phyloP scores from a whole-genome alignment of 1,140 invertebrate species.

The Megalopta genalis region DNA sequence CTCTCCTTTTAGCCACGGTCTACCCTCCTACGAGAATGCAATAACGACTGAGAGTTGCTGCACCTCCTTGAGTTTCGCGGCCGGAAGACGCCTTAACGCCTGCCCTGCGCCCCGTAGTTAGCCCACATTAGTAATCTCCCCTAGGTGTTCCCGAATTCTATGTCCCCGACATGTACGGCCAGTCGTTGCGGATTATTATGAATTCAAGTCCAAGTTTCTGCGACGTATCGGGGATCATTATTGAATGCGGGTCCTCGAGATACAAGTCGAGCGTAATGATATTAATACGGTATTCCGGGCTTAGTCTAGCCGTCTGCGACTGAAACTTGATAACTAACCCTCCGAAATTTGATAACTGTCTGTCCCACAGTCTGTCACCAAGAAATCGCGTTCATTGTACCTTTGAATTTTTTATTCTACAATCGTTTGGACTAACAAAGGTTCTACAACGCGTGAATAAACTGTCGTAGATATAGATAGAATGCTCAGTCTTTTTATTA shows the following conservation, averaged over 20 bases:
- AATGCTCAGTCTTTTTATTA: too few species aligned
- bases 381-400: too few species aligned
- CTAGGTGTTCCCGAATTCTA: slow-evolving; percentile 68
- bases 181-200: slow-evolving; percentile 38
- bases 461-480: too few species aligned
- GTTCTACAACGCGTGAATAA: too few species aligned
- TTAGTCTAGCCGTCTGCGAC: background rate
- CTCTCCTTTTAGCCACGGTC: background rate
- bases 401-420: too few species aligned
- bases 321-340: background rate
- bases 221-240: slow-evolving; percentile 5
- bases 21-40: slow-evolving; percentile 67
- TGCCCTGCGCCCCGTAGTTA: slow-evolving; percentile 66
- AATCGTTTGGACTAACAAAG: too few species aligned
- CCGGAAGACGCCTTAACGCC: slow-evolving; percentile 47
- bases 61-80: slow-evolving; percentile 50
- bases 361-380: too few species aligned
- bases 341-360: too few species aligned
- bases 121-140: slow-evolving; percentile 75
- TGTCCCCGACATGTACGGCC: slow-evolving; percentile 49
- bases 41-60: slow-evolving; percentile 67
- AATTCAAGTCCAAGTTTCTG: slow-evolving; percentile 53
- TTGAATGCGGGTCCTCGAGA: background rate
- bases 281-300: background rate
- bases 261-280: background rate